Evolutionary conservation across 2,797 vertebrate genomes (phyloP).

Genomic region (Myiothlypis coronata): DNA sequence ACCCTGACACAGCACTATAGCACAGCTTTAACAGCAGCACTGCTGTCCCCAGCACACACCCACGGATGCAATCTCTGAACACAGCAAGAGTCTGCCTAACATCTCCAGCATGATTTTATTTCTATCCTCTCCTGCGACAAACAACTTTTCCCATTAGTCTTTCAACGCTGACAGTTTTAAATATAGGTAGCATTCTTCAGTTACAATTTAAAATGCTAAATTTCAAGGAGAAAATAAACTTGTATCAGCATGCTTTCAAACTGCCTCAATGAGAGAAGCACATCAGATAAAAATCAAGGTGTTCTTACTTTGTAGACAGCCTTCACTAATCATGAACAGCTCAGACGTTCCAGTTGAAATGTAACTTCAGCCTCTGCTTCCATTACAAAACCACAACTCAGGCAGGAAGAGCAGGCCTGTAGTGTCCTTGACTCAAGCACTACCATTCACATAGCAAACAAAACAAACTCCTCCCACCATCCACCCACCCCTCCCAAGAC

Average conservation of each 20-base stretch:
- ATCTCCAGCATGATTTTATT: not conserved
- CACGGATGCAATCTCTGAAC: not conserved
- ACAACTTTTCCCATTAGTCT: conserved; percentile 1
- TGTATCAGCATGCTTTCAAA: not conserved
- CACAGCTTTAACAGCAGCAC: not conserved
- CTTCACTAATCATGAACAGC: not conserved
- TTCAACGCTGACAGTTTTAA: not conserved
- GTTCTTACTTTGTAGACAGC: not conserved
- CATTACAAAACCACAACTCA: not conserved
- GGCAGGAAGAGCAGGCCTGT: not conserved
- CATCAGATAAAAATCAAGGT: not conserved
- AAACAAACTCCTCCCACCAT: not conserved
- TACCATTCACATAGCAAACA: not conserved
- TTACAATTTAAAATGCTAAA: not conserved
- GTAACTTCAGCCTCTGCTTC: not conserved
- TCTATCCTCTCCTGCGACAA: not conserved
- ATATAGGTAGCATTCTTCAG: not conserved
- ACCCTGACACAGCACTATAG: fast-evolving
- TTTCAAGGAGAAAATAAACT: not conserved
- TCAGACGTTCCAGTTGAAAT: not conserved
- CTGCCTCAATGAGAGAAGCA: not conserved
- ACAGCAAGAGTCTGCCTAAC: not conserved
- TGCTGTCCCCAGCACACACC: not conserved
- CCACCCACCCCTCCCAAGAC: not conserved
- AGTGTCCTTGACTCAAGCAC: not conserved